Percentiles rank a stretch among this genome's conserved stretches.
Evolutionary conservation across 2,113 vertebrate species (phyloP).

Genomic region (Probosciger aterrimus): DNA sequence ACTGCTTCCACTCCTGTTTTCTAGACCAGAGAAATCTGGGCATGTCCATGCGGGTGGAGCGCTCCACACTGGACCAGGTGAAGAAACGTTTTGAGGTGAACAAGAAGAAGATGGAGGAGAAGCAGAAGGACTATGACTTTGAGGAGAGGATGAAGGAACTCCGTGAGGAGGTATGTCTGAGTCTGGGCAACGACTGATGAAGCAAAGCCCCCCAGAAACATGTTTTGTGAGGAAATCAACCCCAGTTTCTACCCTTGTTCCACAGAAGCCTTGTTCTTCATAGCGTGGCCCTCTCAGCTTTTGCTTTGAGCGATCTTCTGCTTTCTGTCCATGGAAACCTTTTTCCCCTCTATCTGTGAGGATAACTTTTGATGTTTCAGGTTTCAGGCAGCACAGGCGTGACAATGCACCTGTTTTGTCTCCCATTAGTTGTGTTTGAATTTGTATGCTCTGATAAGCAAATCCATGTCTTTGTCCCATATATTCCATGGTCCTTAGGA

Average conservation of each 20-base stretch:
- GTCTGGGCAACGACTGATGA: neutral
- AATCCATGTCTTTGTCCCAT: too few species aligned
- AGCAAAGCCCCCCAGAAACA: neutral
- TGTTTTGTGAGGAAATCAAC: neutral
- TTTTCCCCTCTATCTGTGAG: neutral
- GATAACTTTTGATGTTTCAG: neutral
- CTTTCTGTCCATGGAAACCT: neutral
- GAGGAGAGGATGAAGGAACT: conserved; percentile 98
- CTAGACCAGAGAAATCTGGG: conserved; percentile 96
- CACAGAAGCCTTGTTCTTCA: neutral
- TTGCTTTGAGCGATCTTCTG: neutral
- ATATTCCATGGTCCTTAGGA: neutral
- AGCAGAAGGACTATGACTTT: conserved; percentile 98
- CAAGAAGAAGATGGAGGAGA: conserved; percentile 98
- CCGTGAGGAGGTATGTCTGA: conserved; percentile 87
- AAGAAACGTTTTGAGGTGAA: conserved; percentile 97
- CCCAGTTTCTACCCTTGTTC: neutral
- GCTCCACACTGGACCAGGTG: conserved; percentile 95
- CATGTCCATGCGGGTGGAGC: conserved; percentile 98
- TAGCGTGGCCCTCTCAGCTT: neutral
- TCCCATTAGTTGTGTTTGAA: neutral
- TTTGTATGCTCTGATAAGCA: neutral
- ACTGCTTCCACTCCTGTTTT: neutral
- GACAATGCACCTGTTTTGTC: neutral
- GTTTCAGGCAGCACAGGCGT: neutral